Base-by-base conservation (phyloP, 2,797 vertebrate genomes). In the Lerista edwardsae region DNA sequence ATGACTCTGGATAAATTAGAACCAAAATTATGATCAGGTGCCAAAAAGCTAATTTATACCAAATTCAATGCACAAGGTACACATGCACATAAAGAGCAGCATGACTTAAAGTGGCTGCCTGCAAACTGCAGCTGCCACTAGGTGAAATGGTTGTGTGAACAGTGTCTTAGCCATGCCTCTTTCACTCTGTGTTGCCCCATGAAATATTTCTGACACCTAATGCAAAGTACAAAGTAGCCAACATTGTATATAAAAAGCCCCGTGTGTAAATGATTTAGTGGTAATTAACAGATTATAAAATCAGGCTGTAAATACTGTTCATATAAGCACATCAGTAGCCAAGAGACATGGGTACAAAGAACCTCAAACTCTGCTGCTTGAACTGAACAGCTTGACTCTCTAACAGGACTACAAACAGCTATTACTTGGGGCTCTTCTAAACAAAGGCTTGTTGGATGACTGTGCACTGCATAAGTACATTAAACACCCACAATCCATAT, bases 231-330 rank as follows among this genome's bases (percentile, higher is more conserved):
- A 82, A 77, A 85, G 44, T 34, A 39, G 10, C 19, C 34, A 25
- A 25, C 64, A n/a, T 55, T 75, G 81, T 47, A 62, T 3, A 81
- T 69, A 29, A 81, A 81, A 81, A 81, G 67, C 21, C 39, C 47
- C 19, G 17, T 11, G 47, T 65, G 41, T 75, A 75, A 75, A 75
- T 69, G n/a, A 15, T 69, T 85, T 69, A 62, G n/a, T n/a, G n/a
- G 39, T 25, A 59, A 29, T 82, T 74, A 82, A 75, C 72, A 67
- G 44, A 39, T 61, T 76, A 61, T 68, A 81, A 81, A 72, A 74
- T 64, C 47, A 69, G 11, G n/a, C 31, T 76, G n/a, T n/a, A 76
- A 73, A 71, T 76, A 14, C 39, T 82, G 55, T 41, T 71, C 31
- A 62, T 71, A 71, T 47, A 76, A 81, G 44, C 57, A 68, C 23